Conservation (phyloP, 2,888 invertebrate genomes). For the Hypomecis atomaria region DNA sequence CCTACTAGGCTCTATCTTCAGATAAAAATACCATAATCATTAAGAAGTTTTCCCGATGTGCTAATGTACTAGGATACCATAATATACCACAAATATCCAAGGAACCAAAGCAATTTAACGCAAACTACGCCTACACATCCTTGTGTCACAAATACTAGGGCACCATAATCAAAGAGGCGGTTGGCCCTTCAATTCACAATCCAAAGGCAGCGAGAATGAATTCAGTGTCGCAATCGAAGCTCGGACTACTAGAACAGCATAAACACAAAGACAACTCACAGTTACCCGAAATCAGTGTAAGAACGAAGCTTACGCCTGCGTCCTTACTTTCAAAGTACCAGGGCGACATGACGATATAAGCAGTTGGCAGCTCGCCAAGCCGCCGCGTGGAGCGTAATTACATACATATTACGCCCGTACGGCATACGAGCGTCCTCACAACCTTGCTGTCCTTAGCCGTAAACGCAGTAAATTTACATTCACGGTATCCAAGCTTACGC, state of each 20-base stretch:
- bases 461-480: slow-evolving; percentile 8
- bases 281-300: slow-evolving; percentile 10
- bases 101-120: neutral
- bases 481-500: neutral
- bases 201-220: neutral
- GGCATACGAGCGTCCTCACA: slow-evolving; percentile 47
- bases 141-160: slow-evolving; percentile 11
- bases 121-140: slow-evolving; percentile 13
- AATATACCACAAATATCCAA: neutral
- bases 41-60: neutral
- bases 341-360: slow-evolving; percentile 48
- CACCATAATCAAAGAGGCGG: slow-evolving; percentile 5
- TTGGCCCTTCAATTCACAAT: neutral
- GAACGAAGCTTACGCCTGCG: slow-evolving; percentile 15
- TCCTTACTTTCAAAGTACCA: slow-evolving; percentile 38
- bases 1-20: no score
- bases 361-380: slow-evolving; percentile 47
- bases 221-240: slow-evolving; percentile 2
- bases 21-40: neutral
- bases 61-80: slow-evolving; percentile 2
- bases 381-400: slow-evolving; percentile 49
- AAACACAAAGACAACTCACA: neutral
- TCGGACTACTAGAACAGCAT: slow-evolving; percentile 3
- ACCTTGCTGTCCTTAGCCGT: slow-evolving; percentile 41
- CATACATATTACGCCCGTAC: slow-evolving; percentile 45